Base-by-base conservation (phyloP, 2,797 vertebrate genomes). In the Sphaeramia orbicularis region DNA sequence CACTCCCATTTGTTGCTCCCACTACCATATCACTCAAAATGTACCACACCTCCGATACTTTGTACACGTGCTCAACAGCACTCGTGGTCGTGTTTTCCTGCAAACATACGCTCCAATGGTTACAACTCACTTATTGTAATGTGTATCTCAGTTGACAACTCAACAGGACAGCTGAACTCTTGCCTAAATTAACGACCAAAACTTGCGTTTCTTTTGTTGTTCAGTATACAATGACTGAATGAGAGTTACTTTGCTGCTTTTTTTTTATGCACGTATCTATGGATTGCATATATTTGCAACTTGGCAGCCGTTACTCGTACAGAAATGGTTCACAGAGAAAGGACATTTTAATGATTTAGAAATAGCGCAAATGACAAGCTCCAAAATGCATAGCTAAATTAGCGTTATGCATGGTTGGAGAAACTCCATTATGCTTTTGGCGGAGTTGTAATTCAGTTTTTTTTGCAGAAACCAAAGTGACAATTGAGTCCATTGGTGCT, bases 261-360 rank as follows among this genome's bases (percentile, higher is more conserved):
- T 19, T 48, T 52, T 35, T 16, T 6, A 49, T 18, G 9, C 11
- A 21, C 18, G 59, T 18, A 4, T 21, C 30, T 44, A 15, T 18
- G 9, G 44, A 19, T 4, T 58, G 37, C 7, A 51, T 43, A 21
- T 45, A 30, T 43, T 41, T 38, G 2, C 14, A 48, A 9, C 21
- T 47, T 35, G 13, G 18, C 52, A 40, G 53, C 55, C 11, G 54
- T 49, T 44, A 13, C 10, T 44, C 6, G 12, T 12, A 14, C 3
- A 10, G 6, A 2, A 47, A 47, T 57, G 1, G 0, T 36, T 59
- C 7, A 32, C 53, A 15, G 38, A 55, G 35, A n/a, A 36, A n/a
- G 27, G 41, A 45, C 19, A 42, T n/a, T 58, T 48, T 13, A 35
- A 43, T 37, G 6, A 30, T 48, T 58, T 57, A 12, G 11, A 4